Conservation (phyloP, 2,113 vertebrate species). For the Coturnix japonica region DNA sequence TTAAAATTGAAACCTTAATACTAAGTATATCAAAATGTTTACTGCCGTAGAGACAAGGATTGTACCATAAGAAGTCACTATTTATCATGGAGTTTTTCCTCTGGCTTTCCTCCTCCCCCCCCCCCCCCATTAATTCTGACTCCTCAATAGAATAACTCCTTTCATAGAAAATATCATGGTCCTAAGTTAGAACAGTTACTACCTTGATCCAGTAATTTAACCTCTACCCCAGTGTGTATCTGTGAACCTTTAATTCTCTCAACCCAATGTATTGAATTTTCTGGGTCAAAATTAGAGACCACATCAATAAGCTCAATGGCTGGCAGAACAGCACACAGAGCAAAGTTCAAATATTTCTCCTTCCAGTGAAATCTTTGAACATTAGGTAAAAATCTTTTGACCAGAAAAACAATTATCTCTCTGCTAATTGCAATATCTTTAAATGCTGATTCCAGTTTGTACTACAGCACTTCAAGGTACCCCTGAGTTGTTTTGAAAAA, state of each 20-base stretch:
- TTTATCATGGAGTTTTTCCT: not conserved
- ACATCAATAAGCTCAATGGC: not conserved
- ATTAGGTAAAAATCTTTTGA: not conserved
- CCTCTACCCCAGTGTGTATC: not conserved
- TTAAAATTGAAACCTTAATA: not conserved
- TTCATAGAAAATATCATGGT: not conserved
- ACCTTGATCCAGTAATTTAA: not conserved
- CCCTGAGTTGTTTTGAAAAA: fast-evolving
- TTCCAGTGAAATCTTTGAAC: not conserved
- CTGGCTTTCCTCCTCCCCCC: not conserved
- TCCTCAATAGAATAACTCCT: not conserved
- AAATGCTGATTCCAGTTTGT: not conserved
- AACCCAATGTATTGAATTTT: not conserved
- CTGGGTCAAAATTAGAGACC: constrained; percentile 15
- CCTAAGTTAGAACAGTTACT: not conserved
- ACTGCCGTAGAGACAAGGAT: not conserved
- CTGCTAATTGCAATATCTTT: not conserved
- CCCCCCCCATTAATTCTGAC: not conserved
- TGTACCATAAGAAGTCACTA: not conserved
- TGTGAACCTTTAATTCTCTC: not conserved
- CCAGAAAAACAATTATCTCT: not conserved
- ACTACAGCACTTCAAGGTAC: not conserved
- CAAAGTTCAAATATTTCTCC: constrained; percentile 48
- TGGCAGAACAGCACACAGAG: not conserved
- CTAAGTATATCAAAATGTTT: not conserved